phyloP scores from a whole-genome alignment of 1,140 invertebrate genomes.

The silkworm (Bombyx mori) region ASM3026992v2 NC_085125.1:13404501-13405000 shows the following conservation, averaged over 20 bases:
- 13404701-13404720: conserved; percentile 61
- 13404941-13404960: conserved; percentile 56
- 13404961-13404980: conserved; percentile 60
- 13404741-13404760: conserved; percentile 56
- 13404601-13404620: conserved; percentile 69
- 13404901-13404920: conserved; percentile 40
- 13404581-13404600: conserved; percentile 62
- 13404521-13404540: conserved; percentile 32
- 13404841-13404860: conserved; percentile 25
- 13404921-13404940: conserved; percentile 46
- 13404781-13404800: conserved; percentile 61
- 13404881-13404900: conserved; percentile 25
- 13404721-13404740: conserved; percentile 61
- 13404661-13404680: conserved; percentile 52
- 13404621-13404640: conserved; percentile 59
- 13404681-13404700: conserved; percentile 62
- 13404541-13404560: conserved; percentile 49
- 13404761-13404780: conserved; percentile 60
- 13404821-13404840: conserved; percentile 29
- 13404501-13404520: conserved; percentile 14
- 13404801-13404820: conserved; percentile 55
- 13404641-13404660: conserved; percentile 64
- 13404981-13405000: conserved; percentile 56
- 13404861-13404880: conserved; percentile 24
- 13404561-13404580: conserved; percentile 66